Percentiles rank a stretch among this genome's conserved stretches.
Evolutionary conservation across 2,797 vertebrate species (phyloP).

Genomic region (Epinephelus malabaricus): DNA sequence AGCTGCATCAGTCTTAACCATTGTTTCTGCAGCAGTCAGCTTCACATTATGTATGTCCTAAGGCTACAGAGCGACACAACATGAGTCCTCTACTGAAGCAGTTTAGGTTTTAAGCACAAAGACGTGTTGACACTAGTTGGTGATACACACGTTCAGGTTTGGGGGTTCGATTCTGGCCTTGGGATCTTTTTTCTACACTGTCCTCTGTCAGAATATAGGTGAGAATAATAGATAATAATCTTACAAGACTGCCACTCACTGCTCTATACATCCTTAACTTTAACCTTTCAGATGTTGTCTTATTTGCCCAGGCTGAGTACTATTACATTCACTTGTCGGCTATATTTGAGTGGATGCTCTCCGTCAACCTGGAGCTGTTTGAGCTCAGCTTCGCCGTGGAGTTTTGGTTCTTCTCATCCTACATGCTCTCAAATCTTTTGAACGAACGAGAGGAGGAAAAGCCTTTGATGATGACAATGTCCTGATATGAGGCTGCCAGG

Average conservation of each 20-base stretch:
- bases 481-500: conserved; percentile 64
- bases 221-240: no score
- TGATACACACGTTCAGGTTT: background rate
- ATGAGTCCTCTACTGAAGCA: background rate
- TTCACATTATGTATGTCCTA: background rate
- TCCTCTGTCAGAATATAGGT: no score
- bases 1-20: conserved; percentile 23
- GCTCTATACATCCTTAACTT: conserved; percentile 66
- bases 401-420: conserved; percentile 85
- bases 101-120: background rate
- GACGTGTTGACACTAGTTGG: background rate
- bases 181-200: no score
- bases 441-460: conserved; percentile 79
- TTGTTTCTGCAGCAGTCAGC: background rate
- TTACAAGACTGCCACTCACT: no score
- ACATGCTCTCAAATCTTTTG: conserved; percentile 84
- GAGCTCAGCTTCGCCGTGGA: conserved; percentile 85
- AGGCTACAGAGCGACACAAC: background rate
- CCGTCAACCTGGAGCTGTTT: conserved; percentile 85
- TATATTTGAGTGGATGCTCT: conserved; percentile 87
- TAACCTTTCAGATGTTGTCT: conserved; percentile 75
- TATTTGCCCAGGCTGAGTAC: conserved; percentile 71
- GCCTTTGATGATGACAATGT: conserved; percentile 76
- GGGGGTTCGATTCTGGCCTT: no score
- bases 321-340: conserved; percentile 80